These are phyloP conservation scores for Emydura subglobosa DNA, from an alignment of 2,113 vertebrate species.

Conservation along the genomic window DNA sequence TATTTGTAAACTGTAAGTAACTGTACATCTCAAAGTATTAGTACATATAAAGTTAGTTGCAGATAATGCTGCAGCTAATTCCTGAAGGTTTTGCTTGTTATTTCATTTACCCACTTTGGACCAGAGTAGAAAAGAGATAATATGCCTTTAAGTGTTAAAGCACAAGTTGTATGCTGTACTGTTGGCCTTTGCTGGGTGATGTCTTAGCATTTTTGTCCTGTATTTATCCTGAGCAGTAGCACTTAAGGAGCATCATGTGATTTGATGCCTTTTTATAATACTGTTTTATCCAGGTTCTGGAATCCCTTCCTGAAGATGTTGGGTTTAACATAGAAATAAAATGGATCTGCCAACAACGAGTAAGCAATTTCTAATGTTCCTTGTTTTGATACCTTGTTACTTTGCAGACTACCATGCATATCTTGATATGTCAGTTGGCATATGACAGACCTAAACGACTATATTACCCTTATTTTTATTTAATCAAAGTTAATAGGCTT, in stretches of 20 bases:
- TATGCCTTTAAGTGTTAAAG: neutral
- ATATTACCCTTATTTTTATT: accelerated
- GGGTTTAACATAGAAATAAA: constrained; percentile 99
- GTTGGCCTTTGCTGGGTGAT: neutral
- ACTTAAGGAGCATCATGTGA: neutral
- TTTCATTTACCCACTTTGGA: neutral
- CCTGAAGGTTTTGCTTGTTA: neutral
- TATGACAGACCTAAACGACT: neutral
- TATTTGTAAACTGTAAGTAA: neutral
- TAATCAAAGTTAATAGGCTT: neutral
- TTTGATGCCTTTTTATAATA: neutral
- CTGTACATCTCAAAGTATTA: neutral
- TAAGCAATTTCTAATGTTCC: constrained; percentile 55
- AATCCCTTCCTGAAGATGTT: constrained; percentile 90
- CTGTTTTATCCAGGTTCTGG: constrained; percentile 85
- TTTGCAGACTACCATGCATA: neutral
- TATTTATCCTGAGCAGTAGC: neutral
- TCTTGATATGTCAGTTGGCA: neutral
- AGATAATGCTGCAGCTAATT: neutral
- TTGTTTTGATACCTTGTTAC: neutral
- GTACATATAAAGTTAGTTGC: neutral
- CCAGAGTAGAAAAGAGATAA: neutral
- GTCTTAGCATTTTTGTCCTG: neutral
- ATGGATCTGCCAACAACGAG: constrained; percentile 95
- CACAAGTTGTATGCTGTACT: accelerated